Evolutionary conservation across 1,140 invertebrate species (phyloP), one percentile per base, ranked within the genome.

Genomic region (Augochlora pura): DNA sequence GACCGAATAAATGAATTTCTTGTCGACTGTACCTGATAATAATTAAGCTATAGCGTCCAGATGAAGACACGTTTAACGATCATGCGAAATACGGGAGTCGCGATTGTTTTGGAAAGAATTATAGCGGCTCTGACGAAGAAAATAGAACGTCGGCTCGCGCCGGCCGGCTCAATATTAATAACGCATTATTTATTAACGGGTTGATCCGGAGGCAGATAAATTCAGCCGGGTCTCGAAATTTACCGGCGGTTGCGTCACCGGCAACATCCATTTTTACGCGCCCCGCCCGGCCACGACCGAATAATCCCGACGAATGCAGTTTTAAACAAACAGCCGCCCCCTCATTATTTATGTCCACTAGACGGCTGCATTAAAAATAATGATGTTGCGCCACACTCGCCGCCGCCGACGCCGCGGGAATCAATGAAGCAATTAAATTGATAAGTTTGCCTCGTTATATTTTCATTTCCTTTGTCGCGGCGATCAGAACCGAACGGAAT

Each of bases 401-500:
- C 38, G 59, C 42, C 42, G 60, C 27, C 38, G 59, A 2, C 42
- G 60, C 57, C 42, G 10, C 75, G 67, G 60, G 59, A 77, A 77
- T 77, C 75, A 77, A 77, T 77, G 75, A 77, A 77, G 68, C 75
- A 71, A 77, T 77, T 77, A 77, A 77, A 77, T 77, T 77, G 75
- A 77, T 77, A 77, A 77, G 75, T 77, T 77, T 71, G 39, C 59
- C 75, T 77, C 46, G 75, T 77, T 77, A 77, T 77, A 63, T 63
- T 63, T 77, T 63, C 75, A 63, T 71, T n/a, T 54, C 75, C 71
- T 77, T 77, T 71, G 27, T 62, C 67, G 57, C 32, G 52, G 42
- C 46, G 23, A 77, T 77, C 75, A 77, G 2, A 71, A 63, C 68
- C 25, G 6, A 21, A n/a, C 32, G 23, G 25, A 77, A 77, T 77